Evolutionary conservation across 2,113 vertebrate genomes (phyloP).

Genomic region (Phylloscopus trochilus): DNA sequence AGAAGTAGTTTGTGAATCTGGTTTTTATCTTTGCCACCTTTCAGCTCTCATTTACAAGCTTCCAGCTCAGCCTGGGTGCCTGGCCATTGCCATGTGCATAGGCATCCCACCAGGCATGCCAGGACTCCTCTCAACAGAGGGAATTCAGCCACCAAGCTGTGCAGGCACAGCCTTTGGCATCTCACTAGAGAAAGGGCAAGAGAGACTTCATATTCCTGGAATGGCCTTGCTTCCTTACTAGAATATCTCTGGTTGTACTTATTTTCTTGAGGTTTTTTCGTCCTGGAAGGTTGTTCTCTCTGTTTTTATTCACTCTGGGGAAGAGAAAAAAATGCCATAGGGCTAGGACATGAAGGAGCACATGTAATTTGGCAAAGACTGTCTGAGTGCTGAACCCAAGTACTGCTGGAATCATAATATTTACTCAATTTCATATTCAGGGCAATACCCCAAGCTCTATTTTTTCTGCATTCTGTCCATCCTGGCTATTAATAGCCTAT

Average conservation of each 20-base stretch:
- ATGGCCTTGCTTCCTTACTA: neutral
- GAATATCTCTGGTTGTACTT: neutral
- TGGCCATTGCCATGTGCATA: neutral
- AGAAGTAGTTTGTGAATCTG: constrained; percentile 37
- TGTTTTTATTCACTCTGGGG: neutral
- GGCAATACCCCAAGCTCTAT: neutral
- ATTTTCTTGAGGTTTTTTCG: neutral
- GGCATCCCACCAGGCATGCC: neutral
- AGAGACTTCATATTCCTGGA: neutral
- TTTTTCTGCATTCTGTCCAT: neutral
- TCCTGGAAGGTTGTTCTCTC: neutral
- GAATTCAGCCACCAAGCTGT: neutral
- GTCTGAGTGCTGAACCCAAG: neutral
- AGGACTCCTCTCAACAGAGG: neutral
- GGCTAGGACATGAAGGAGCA: neutral
- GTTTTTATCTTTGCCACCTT: constrained; percentile 46
- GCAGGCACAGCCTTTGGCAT: neutral
- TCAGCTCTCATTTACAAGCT: neutral
- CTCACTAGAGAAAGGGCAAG: neutral
- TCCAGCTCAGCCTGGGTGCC: neutral
- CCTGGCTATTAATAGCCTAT: constrained; percentile 7
- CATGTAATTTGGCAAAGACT: neutral
- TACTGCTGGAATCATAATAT: neutral
- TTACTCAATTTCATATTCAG: neutral
- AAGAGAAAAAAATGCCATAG: neutral